Percentiles rank a stretch among this genome's conserved stretches.
phyloP scores from a whole-genome alignment of 2,797 vertebrate genomes.

The Pipistrellus pipistrellus region DNA sequence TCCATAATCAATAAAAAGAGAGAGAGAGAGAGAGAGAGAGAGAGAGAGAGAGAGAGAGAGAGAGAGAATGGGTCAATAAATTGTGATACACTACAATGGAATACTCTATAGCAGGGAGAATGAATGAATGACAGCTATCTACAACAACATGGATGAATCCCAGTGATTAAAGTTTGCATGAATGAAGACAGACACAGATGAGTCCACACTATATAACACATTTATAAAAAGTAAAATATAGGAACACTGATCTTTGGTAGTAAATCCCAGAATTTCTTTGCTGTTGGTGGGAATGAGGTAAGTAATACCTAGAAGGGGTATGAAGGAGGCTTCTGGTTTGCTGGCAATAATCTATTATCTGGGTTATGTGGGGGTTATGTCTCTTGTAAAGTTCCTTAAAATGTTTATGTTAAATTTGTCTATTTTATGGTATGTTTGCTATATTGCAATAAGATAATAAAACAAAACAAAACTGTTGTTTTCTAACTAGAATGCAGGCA shows the following conservation, averaged over 20 bases:
- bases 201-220: not conserved
- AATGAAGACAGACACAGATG: not conserved
- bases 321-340: not conserved
- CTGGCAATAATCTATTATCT: not conserved
- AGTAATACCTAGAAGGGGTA: not conserved
- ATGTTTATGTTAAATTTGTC: not conserved
- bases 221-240: not conserved
- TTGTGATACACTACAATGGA: not conserved
- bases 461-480: constrained; percentile 17
- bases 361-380: not conserved
- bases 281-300: not conserved
- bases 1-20: not conserved
- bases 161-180: not conserved
- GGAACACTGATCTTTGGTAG: not conserved
- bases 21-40: not conserved
- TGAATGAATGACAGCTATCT: not conserved
- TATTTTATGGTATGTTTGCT: not conserved
- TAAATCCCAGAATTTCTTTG: not conserved
- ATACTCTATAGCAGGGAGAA: not conserved
- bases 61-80: not conserved
- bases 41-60: not conserved
- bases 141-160: not conserved
- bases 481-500: not conserved
- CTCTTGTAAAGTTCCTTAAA: constrained; percentile 13
- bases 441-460: not conserved